Conservation (phyloP, 2,888 invertebrate genomes). For the Norana najaformis region DNA sequence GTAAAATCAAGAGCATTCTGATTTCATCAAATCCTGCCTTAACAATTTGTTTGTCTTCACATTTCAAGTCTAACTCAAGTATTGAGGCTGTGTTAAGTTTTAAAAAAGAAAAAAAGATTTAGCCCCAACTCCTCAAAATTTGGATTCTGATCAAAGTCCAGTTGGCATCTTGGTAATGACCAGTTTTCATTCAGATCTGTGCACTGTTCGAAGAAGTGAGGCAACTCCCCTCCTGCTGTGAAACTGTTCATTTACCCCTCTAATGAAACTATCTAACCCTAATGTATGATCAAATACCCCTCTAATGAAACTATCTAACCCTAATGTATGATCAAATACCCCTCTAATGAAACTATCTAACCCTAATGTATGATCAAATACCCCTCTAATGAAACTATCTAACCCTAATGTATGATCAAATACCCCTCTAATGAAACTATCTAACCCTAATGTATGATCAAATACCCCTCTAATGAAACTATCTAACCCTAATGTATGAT, state of each 20-base stretch:
- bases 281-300: too few relatives aligned
- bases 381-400: too few relatives aligned
- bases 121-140: too few relatives aligned
- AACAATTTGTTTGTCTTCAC: neutral
- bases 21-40: neutral
- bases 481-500: neutral
- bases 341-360: neutral
- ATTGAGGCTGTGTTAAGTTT: too few relatives aligned
- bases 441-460: neutral
- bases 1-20: neutral
- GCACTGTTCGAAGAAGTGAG: neutral
- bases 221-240: neutral
- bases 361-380: neutral
- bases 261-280: neutral
- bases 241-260: neutral
- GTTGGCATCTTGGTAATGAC: too few relatives aligned
- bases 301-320: neutral
- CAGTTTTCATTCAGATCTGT: neutral
- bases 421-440: too few relatives aligned
- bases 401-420: neutral
- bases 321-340: neutral
- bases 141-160: too few relatives aligned
- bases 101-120: too few relatives aligned
- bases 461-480: too few relatives aligned
- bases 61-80: neutral